Conservation (phyloP, 2,888 invertebrate genomes). For the Bellardia pandia region DNA sequence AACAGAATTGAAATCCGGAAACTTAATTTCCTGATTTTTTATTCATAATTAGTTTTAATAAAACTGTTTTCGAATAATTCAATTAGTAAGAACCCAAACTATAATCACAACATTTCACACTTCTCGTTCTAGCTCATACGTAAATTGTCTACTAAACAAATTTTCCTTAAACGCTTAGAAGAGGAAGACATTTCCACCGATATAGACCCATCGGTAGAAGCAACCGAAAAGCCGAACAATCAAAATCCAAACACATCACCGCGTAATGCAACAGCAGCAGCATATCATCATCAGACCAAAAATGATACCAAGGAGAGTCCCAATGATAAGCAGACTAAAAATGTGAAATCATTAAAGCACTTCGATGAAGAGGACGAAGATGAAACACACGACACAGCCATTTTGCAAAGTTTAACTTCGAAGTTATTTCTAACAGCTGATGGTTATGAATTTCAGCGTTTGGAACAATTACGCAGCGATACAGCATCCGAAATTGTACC, state of each 20-base stretch:
- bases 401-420: slow-evolving; percentile 73
- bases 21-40: too few relatives aligned
- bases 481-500: slow-evolving; percentile 74
- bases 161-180: slow-evolving; percentile 79
- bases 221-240: slow-evolving; percentile 68
- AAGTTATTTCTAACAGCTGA: slow-evolving; percentile 75
- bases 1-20: too few relatives aligned
- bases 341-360: slow-evolving; percentile 34
- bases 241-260: slow-evolving; percentile 67
- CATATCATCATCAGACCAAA: slow-evolving; percentile 54
- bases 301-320: slow-evolving; percentile 52
- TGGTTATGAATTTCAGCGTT: slow-evolving; percentile 75
- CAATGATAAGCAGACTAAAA: slow-evolving; percentile 45
- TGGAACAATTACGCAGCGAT: slow-evolving; percentile 74
- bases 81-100: background rate
- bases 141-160: slow-evolving; percentile 80
- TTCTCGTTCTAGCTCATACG: slow-evolving; percentile 79
- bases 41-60: too few relatives aligned
- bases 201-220: slow-evolving; percentile 73
- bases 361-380: slow-evolving; percentile 78
- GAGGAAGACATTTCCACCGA: slow-evolving; percentile 79
- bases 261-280: slow-evolving; percentile 10
- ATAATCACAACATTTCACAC: background rate
- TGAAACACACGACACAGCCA: slow-evolving; percentile 75
- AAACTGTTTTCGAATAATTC: too few relatives aligned